These are phyloP conservation scores for Gnathonemus longibarbis DNA, from an alignment of 2,113 vertebrate genomes.

Conservation along the genomic window DNA sequence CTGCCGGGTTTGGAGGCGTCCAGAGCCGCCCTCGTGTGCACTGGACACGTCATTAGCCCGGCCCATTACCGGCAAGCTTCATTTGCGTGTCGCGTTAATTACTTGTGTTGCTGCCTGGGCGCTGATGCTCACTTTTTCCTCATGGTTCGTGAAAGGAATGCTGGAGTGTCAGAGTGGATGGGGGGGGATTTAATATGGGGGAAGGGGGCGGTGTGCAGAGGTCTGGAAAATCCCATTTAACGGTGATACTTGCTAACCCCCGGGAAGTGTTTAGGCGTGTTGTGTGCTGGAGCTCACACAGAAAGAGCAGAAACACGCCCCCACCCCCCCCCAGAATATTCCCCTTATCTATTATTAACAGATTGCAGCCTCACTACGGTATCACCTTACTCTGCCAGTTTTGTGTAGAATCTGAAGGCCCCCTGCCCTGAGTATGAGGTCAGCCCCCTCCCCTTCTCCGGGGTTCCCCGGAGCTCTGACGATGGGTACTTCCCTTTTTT, in stretches of 20 bases:
- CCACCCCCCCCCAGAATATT: not conserved
- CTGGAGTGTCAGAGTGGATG: not conserved
- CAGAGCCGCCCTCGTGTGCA: not conserved
- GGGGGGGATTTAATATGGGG: not conserved
- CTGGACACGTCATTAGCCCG: not conserved
- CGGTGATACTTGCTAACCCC: not conserved
- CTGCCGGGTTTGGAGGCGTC: not conserved
- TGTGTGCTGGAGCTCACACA: not conserved
- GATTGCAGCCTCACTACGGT: not conserved
- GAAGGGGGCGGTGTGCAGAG: not conserved
- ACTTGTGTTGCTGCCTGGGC: not conserved
- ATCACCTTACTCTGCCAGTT: not conserved
- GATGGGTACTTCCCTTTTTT: not conserved
- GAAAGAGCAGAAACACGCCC: not conserved
- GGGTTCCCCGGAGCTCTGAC: not conserved
- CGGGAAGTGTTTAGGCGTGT: not conserved
- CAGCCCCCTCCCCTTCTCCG: not conserved
- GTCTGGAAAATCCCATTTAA: not conserved
- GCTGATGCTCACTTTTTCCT: not conserved
- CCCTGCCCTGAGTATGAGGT: not conserved
- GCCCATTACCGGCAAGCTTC: not conserved
- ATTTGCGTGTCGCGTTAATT: not conserved
- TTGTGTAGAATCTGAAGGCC: not conserved
- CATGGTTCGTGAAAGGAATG: not conserved
- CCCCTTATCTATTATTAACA: slow-evolving; percentile 2